Conservation (phyloP, 2,113 vertebrate species). For the Abramis brama region DNA sequence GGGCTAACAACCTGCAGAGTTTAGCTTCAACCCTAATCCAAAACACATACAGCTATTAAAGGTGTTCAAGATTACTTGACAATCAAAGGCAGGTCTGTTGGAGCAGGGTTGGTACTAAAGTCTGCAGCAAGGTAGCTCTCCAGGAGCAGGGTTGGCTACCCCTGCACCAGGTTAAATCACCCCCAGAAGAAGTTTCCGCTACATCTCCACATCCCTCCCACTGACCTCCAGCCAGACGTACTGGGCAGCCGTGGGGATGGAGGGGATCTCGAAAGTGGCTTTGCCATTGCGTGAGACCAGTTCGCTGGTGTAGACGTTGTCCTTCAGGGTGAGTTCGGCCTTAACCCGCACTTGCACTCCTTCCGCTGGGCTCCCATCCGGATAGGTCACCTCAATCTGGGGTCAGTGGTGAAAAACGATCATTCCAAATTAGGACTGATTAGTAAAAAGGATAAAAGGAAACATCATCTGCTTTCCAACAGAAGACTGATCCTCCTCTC, state of each 20-base stretch:
- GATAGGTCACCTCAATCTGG: constrained; percentile 90
- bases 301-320: constrained; percentile 88
- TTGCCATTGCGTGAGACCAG: constrained; percentile 81
- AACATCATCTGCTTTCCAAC: neutral
- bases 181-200: neutral
- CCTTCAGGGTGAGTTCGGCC: constrained; percentile 88
- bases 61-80: neutral
- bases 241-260: constrained; percentile 88
- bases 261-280: constrained; percentile 89
- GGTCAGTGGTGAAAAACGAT: constrained; percentile 4
- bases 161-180: neutral
- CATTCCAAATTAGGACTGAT: constrained; percentile 13
- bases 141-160: neutral
- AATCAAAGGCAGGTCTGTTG: neutral
- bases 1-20: neutral
- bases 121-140: neutral
- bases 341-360: constrained; percentile 86
- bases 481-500: constrained; percentile 50
- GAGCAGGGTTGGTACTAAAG: neutral
- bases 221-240: constrained; percentile 95
- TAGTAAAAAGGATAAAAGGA: neutral
- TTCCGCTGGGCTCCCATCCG: constrained; percentile 88
- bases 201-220: constrained; percentile 47
- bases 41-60: neutral
- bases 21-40: neutral